These are phyloP conservation scores for Temnothorax rugatulus DNA, from an alignment of 2,888 invertebrate species.

Conservation along the genomic window DNA sequence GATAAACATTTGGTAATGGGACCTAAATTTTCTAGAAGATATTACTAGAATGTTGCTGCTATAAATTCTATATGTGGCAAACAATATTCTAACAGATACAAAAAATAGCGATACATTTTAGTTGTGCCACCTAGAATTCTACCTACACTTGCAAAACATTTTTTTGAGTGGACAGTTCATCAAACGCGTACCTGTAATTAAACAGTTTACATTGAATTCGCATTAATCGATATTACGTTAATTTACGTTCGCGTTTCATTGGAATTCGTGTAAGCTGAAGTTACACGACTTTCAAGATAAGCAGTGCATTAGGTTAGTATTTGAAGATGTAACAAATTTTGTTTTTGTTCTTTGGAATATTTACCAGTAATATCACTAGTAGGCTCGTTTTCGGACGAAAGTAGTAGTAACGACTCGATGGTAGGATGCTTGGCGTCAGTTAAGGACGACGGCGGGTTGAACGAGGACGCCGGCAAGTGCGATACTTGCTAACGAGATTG, in stretches of 20 bases:
- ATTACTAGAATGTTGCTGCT: too few relatives aligned
- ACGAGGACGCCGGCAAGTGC: constrained; percentile 71
- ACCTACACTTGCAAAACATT: too few relatives aligned
- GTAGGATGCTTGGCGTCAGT: too few relatives aligned
- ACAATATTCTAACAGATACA: too few relatives aligned
- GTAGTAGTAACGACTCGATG: too few relatives aligned
- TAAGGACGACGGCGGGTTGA: too few relatives aligned
- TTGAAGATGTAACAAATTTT: not conserved
- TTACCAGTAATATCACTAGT: constrained; percentile 18
- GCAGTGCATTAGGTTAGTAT: not conserved
- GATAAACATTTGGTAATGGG: too few relatives aligned
- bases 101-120: too few relatives aligned
- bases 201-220: not conserved
- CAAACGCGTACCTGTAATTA: constrained; percentile 57
- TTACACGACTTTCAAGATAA: not conserved
- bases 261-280: not conserved
- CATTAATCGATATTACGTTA: not conserved
- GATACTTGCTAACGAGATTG: constrained; percentile 29
- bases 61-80: too few relatives aligned
- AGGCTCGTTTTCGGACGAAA: constrained; percentile 35
- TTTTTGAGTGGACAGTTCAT: too few relatives aligned
- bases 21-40: too few relatives aligned
- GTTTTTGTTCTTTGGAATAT: not conserved
- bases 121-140: too few relatives aligned
- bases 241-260: not conserved